phyloP scores from a whole-genome alignment of 2,797 vertebrate genomes.

The Lithobates pipiens region DNA sequence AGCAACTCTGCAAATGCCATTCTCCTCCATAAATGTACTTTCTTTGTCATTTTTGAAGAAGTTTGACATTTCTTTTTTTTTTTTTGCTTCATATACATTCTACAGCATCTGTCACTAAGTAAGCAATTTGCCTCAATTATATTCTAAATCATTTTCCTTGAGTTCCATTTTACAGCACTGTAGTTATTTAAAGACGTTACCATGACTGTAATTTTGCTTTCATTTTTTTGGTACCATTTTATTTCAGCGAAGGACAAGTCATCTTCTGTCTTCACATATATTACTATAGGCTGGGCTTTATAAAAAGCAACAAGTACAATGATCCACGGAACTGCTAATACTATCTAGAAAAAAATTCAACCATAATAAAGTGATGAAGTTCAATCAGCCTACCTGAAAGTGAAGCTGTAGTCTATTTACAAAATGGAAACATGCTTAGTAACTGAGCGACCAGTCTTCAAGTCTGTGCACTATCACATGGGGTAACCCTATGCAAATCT shows the following conservation, averaged over 20 bases:
- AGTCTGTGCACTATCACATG: too few species aligned
- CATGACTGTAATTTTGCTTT: slow-evolving; percentile 23
- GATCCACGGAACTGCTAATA: too few species aligned
- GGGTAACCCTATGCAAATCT: too few species aligned
- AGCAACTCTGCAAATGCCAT: not conserved
- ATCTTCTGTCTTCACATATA: not conserved
- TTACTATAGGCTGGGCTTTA: not conserved
- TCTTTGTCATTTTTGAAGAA: not conserved
- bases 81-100: slow-evolving; percentile 24
- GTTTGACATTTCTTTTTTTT: slow-evolving; percentile 17
- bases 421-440: too few species aligned
- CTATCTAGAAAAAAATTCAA: not conserved
- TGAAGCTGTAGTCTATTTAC: too few species aligned
- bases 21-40: not conserved
- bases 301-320: not conserved
- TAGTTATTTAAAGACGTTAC: slow-evolving; percentile 2
- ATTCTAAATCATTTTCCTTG: not conserved
- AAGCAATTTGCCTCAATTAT: slow-evolving; percentile 33
- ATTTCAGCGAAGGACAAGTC: not conserved
- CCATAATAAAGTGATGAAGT: not conserved
- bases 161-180: not conserved
- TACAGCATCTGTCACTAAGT: slow-evolving; percentile 16
- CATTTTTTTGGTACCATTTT: not conserved
- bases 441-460: too few species aligned
- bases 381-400: too few species aligned